Base-by-base conservation (phyloP, 2,113 vertebrate species). In the Neodontobutis hainanensis region DNA sequence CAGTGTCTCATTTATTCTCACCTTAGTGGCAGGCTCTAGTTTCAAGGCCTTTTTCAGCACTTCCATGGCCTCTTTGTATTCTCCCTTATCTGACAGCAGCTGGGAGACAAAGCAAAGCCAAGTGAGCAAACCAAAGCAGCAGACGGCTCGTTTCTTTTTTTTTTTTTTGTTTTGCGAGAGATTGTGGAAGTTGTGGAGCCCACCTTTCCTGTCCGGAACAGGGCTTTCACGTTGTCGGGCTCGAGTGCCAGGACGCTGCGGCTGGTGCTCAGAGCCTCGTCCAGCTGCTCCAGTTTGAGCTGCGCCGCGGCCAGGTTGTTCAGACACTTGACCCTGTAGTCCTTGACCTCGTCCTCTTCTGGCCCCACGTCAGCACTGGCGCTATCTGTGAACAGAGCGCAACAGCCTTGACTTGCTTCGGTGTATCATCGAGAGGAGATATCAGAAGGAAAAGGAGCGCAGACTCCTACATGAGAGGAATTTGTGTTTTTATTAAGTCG, bases 1-100 rank as follows among this genome's bases (percentile, higher is more conserved):
- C 34, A 35, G 45, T 61, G 45, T 71, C 64, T 65, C 61, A 78
- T 35, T 59, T 70, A 78, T 72, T 72, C 87, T 84, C 77, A 95
- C 94, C 93, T 94, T 95, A 67, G 82, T 95, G 64, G 92, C 67
- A 3, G 95, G 95, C 78, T 96, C 95, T 80, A 95, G 81, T 89
- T 93, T 93, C 87, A 96, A 80, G 49, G 95, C 94, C 84, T 81
- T 92, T 85, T 85, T 94, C 70, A 96, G 90, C 53, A 84, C 65
- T 35, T 91, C 76, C 84, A 90, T 92, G 0, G 94, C 94, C 71
- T 94, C 94, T 66, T 88, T 84, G 58, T 94, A 94, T 59, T 94
- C 89, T 7, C 92, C 90, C 81, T 71, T 90, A 73, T 95, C 93
- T 11, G 94, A 94, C 82, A 95, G 81, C 47, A 95, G 90, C 95